Conservation (phyloP, 53 echinoderm and acorn worm genomes). For the Luidia sarsii region DNA sequence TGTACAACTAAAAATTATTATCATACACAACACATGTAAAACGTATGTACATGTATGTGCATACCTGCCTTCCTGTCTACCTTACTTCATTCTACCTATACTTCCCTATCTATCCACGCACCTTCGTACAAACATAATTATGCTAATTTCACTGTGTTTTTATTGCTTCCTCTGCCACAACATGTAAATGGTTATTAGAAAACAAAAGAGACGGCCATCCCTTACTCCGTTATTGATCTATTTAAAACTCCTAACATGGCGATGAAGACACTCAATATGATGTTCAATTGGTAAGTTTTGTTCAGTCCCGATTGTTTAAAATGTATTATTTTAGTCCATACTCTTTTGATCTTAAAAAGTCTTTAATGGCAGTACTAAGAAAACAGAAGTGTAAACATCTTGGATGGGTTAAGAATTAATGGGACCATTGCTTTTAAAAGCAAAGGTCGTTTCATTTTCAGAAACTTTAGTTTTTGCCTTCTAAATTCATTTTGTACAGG, state of each 20-base stretch:
- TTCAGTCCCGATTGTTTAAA: neutral
- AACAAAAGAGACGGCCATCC: neutral
- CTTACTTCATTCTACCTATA: too few species aligned
- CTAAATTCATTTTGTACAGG: constrained; percentile 17
- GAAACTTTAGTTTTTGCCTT: neutral
- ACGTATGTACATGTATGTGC: too few species aligned
- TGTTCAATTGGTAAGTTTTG: constrained; percentile 36
- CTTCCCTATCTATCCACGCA: too few species aligned
- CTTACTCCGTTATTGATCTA: constrained; percentile 22
- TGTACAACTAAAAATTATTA: too few species aligned
- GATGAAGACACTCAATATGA: constrained; percentile 50
- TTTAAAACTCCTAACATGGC: constrained; percentile 59
- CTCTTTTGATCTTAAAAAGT: neutral
- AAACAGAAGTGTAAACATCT: neutral
- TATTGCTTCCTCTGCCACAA: too few species aligned
- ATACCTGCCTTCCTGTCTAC: too few species aligned
- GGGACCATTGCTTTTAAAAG: neutral
- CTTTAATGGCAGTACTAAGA: neutral
- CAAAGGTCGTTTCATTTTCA: neutral
- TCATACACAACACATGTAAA: too few species aligned
- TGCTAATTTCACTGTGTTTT: too few species aligned
- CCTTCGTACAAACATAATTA: too few species aligned
- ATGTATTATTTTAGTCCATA: neutral
- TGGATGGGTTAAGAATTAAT: neutral
- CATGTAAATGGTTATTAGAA: too few species aligned